phyloP scores from a whole-genome alignment of 2,888 invertebrate species.

The Sthenelais limicola region DNA sequence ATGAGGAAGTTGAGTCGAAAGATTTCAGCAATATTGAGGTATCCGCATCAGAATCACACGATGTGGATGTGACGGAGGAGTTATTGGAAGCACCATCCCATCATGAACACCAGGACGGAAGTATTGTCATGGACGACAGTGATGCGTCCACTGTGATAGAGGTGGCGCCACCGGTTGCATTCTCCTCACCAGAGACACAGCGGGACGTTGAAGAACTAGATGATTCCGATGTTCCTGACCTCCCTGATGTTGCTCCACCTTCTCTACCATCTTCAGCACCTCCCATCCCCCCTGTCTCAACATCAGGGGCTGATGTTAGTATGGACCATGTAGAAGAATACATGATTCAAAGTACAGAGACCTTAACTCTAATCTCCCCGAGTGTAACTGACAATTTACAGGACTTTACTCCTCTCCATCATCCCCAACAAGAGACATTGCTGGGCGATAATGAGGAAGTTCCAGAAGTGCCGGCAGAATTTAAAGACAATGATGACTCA shows the following conservation, averaged over 20 bases:
- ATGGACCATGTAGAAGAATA: not conserved
- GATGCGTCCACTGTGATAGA: conserved; percentile 17
- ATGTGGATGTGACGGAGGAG: no score
- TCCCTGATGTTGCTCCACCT: conserved; percentile 6
- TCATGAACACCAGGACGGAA: no score
- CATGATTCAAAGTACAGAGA: not conserved
- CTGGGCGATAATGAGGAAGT: no score
- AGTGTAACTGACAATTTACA: not conserved
- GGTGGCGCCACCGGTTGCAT: not conserved
- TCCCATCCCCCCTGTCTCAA: not conserved
- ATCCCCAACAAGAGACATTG: not conserved
- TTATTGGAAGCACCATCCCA: no score
- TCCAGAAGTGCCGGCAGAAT: no score
- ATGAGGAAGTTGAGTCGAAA: no score
- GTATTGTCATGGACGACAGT: not conserved
- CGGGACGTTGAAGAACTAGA: not conserved
- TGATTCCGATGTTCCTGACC: not conserved
- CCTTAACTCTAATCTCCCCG: not conserved
- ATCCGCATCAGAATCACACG: no score
- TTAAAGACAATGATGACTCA: no score
- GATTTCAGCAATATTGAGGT: no score
- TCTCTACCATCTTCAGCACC: not conserved
- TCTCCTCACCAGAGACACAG: not conserved
- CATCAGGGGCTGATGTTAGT: not conserved
- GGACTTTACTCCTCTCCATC: not conserved